phyloP scores from a whole-genome alignment of 1,140 invertebrate genomes.

The Drosophila punjabiensis region DNA sequence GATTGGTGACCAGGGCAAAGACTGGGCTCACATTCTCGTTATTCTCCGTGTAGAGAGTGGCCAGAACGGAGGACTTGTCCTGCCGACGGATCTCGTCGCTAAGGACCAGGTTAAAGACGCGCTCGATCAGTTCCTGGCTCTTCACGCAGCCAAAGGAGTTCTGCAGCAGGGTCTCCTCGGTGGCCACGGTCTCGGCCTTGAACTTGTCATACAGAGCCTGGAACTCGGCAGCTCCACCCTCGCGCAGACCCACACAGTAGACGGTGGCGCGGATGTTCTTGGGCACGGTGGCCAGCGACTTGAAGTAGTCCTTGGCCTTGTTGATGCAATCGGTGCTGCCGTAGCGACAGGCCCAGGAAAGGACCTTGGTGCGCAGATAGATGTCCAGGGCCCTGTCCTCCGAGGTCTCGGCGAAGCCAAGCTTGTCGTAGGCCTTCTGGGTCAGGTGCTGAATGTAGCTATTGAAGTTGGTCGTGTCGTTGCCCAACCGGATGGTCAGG shows the following conservation, averaged over 20 bases:
- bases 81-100: constrained; percentile 84
- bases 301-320: constrained; percentile 72
- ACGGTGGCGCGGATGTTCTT: constrained; percentile 87
- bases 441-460: constrained; percentile 67
- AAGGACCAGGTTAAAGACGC: constrained; percentile 69
- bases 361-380: constrained; percentile 82
- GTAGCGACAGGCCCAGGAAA: constrained; percentile 86
- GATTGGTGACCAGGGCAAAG: constrained; percentile 85
- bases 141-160: constrained; percentile 87
- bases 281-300: constrained; percentile 74
- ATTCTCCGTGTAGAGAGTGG: constrained; percentile 84
- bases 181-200: constrained; percentile 85
- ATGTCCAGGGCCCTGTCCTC: constrained; percentile 75
- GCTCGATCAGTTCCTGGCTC: constrained; percentile 81
- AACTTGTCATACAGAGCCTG: constrained; percentile 86
- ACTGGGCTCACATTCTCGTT: constrained; percentile 85
- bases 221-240: constrained; percentile 86
- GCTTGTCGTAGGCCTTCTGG: constrained; percentile 59
- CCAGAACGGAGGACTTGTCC: constrained; percentile 83
- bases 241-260: constrained; percentile 87
- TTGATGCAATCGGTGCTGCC: constrained; percentile 85
- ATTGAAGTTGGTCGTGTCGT: constrained; percentile 59
- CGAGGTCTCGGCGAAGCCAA: constrained; percentile 64
- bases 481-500: constrained; percentile 71
- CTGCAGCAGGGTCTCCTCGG: constrained; percentile 87